A percentile compares a stretch with the other conserved stretches of the same genome.
Conservation (phyloP, 1,140 invertebrate genomes). For the Drosophila dunni region DNA sequence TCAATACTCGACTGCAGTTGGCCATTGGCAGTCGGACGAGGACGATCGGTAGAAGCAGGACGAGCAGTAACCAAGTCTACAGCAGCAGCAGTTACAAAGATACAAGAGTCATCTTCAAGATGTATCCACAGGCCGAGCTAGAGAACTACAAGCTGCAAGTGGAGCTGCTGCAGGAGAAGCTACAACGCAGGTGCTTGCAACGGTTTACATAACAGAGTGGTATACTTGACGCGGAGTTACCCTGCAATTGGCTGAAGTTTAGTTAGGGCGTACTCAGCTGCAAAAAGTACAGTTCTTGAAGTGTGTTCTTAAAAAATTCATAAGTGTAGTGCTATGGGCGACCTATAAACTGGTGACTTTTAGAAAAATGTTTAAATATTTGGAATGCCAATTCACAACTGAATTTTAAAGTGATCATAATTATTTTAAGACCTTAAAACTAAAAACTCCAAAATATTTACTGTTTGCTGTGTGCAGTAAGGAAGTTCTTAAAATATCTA, state of each 20-base stretch:
- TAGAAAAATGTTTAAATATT: too few relatives aligned
- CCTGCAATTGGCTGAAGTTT: background rate
- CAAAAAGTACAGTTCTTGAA: too few relatives aligned
- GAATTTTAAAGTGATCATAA: too few relatives aligned
- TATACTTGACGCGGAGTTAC: background rate
- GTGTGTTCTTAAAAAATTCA: too few relatives aligned
- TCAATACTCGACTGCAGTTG: constrained; percentile 62
- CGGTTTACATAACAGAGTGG: background rate
- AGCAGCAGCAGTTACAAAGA: background rate
- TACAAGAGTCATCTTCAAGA: constrained; percentile 27
- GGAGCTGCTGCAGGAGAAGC: constrained; percentile 79
- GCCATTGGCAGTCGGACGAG: constrained; percentile 46
- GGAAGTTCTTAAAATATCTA: too few relatives aligned
- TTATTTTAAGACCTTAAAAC: too few relatives aligned
- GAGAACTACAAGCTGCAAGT: constrained; percentile 84
- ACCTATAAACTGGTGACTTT: too few relatives aligned
- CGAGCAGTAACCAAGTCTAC: background rate
- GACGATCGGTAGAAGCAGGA: constrained; percentile 9
- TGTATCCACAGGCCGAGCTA: constrained; percentile 80
- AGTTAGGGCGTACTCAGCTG: too few relatives aligned
- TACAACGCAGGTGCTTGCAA: constrained; percentile 72
- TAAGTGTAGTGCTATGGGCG: too few relatives aligned
- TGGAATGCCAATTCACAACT: too few relatives aligned
- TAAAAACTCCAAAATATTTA: too few relatives aligned
- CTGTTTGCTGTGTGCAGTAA: too few relatives aligned